These are phyloP conservation scores for Pluvianellus socialis DNA, from an alignment of 2,113 vertebrate genomes.

Conservation along the genomic window DNA sequence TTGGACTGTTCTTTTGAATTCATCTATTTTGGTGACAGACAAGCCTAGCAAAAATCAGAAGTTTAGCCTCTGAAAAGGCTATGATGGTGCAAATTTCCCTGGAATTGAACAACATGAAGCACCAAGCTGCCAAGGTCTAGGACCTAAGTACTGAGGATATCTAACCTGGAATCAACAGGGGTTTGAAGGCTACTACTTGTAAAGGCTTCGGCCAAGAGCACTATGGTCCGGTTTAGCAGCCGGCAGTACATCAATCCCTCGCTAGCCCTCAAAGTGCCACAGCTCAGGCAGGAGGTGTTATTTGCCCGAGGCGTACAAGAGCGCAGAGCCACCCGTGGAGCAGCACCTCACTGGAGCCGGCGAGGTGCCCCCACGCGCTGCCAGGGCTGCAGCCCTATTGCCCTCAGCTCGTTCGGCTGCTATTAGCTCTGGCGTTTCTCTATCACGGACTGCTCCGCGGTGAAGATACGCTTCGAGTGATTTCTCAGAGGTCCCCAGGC, in stretches of 20 bases:
- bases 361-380: background rate
- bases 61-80: background rate
- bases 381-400: background rate
- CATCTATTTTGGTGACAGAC: background rate
- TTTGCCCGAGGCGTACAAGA: background rate
- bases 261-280: accelerated
- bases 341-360: background rate
- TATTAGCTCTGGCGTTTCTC: background rate
- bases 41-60: background rate
- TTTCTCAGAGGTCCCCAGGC: background rate
- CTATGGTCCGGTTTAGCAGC: background rate
- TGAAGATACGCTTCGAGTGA: accelerated
- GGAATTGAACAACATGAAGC: background rate
- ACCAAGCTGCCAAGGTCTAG: background rate
- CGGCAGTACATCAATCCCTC: background rate
- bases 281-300: background rate
- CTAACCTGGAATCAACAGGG: background rate
- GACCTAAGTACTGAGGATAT: background rate
- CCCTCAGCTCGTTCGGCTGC: background rate
- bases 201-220: background rate
- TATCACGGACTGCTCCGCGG: accelerated
- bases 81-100: background rate
- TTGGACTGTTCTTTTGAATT: background rate
- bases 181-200: background rate
- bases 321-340: background rate